phyloP scores from a whole-genome alignment of 1,140 invertebrate species.

The Brachionus koreanus region DNA sequence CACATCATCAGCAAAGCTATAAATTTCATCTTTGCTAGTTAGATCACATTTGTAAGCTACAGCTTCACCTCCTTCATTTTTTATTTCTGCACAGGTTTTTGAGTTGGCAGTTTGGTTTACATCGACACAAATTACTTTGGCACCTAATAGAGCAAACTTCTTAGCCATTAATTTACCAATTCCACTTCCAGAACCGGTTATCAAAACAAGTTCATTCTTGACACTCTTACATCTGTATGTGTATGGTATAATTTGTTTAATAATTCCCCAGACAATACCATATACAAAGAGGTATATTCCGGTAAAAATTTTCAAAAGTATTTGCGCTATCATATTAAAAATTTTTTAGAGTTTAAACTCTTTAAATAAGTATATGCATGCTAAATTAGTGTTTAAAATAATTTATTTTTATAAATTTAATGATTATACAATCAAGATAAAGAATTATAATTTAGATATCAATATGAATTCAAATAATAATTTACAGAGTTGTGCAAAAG shows the following conservation, averaged over 20 bases:
- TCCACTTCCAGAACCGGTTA: conserved; percentile 76
- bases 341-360: background rate
- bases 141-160: conserved; percentile 72
- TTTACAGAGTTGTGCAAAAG: no score
- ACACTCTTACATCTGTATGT: conserved; percentile 58
- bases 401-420: background rate
- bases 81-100: conserved; percentile 65
- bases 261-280: background rate
- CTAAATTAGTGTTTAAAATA: background rate
- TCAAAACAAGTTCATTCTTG: conserved; percentile 72
- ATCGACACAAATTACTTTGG: conserved; percentile 75
- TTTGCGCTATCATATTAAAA: background rate
- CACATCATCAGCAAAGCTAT: conserved; percentile 73
- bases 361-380: background rate
- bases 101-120: conserved; percentile 73
- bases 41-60: conserved; percentile 61
- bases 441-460: no score
- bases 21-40: conserved; percentile 71
- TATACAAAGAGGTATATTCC: background rate
- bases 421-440: background rate
- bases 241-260: conserved; percentile 4
- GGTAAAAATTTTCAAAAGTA: background rate
- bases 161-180: conserved; percentile 77
- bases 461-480: no score
- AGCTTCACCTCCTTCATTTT: background rate